phyloP scores from a whole-genome alignment of 2,888 invertebrate genomes.

The Drosophila prolongata region DNA sequence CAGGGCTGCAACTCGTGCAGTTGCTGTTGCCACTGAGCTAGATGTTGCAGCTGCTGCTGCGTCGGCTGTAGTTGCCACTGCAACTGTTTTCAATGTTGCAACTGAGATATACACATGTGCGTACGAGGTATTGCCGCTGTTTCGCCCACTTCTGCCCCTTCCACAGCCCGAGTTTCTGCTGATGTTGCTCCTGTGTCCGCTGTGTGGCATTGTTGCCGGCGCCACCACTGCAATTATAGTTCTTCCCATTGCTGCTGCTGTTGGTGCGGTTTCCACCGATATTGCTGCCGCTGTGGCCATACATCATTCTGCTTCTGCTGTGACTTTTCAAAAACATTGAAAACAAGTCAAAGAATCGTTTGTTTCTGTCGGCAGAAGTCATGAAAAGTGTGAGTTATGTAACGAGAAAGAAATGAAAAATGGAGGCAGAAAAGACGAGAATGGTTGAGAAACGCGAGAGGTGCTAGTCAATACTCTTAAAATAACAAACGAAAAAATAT shows the following conservation, averaged over 20 bases:
- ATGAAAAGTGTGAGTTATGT: conserved; percentile 2
- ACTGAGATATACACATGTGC: neutral
- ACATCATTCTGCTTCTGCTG: neutral
- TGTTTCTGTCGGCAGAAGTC: conserved; percentile 17
- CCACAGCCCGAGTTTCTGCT: neutral
- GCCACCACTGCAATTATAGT: conserved; percentile 2
- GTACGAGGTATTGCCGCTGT: neutral
- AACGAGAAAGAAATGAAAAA: neutral
- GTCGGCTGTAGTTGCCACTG: conserved; percentile 6
- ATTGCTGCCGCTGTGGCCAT: conserved; percentile 12
- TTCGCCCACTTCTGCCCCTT: neutral
- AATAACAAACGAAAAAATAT: neutral
- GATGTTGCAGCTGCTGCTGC: conserved; percentile 9
- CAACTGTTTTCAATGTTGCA: conserved; percentile 24
- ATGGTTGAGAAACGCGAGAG: neutral
- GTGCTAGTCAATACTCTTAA: neutral
- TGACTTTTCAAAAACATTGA: conserved; percentile 9
- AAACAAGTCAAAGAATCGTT: conserved; percentile 19
- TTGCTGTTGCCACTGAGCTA: conserved; percentile 16
- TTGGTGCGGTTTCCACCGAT: neutral
- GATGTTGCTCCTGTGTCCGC: neutral
- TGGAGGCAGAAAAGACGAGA: neutral
- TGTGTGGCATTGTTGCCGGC: neutral
- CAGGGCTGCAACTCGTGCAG: conserved; percentile 3
- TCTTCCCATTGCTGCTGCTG: neutral